Evolutionary conservation across 2,797 vertebrate genomes (phyloP).

Genomic region (Poeciliopsis gracilis): DNA sequence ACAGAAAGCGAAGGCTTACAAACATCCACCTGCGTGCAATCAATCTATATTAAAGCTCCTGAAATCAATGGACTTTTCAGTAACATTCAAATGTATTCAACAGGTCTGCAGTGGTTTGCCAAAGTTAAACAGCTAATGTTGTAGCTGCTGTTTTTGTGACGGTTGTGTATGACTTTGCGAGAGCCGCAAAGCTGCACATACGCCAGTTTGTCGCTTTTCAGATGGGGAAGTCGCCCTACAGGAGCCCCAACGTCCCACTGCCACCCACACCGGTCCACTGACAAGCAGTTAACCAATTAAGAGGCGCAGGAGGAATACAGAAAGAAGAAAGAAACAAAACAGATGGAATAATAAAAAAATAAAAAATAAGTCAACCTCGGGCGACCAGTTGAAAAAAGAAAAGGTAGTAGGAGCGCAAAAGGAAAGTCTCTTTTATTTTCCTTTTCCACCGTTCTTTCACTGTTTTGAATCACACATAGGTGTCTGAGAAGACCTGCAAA

Average conservation of each 20-base stretch:
- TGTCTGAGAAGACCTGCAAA: slow-evolving; percentile 9
- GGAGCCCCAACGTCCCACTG: not conserved
- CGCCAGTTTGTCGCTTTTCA: not conserved
- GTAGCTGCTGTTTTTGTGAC: not conserved
- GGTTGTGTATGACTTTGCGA: not conserved
- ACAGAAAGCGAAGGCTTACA: too few species aligned
- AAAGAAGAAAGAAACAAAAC: slow-evolving; percentile 23
- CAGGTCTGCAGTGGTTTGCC: too few species aligned
- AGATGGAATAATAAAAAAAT: not conserved
- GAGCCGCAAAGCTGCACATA: not conserved
- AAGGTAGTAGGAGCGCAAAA: slow-evolving; percentile 31
- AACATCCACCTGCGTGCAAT: too few species aligned
- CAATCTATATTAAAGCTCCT: too few species aligned
- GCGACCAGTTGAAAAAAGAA: slow-evolving; percentile 4
- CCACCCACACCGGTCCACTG: slow-evolving; percentile 39
- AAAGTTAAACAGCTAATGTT: too few species aligned
- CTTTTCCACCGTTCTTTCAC: slow-evolving; percentile 2
- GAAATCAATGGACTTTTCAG: too few species aligned
- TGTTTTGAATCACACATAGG: slow-evolving; percentile 12
- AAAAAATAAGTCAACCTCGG: not conserved
- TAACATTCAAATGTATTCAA: too few species aligned
- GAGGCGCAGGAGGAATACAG: not conserved
- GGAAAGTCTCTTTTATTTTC: slow-evolving; percentile 2
- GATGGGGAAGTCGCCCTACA: not conserved
- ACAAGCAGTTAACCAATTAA: not conserved